Evolutionary conservation across 2,888 invertebrate genomes (phyloP).

Genomic region (Melanostoma scalare): DNA sequence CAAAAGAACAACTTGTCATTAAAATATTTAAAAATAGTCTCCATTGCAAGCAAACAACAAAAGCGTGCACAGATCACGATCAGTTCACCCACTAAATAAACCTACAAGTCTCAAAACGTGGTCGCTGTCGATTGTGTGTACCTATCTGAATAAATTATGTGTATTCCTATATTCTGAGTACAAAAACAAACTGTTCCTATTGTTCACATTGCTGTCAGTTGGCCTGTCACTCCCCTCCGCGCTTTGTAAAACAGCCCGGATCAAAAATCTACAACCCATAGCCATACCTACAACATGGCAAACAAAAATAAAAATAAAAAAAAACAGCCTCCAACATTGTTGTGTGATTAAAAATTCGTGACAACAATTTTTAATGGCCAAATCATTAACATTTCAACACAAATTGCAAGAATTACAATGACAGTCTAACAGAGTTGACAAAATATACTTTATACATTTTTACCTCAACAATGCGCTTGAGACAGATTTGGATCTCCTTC

Average conservation of each 20-base stretch:
- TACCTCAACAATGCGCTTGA: conserved; percentile 22
- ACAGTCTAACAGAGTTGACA: conserved; percentile 46
- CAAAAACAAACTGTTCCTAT: conserved; percentile 28
- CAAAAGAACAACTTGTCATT: background rate
- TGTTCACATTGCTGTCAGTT: conserved; percentile 55
- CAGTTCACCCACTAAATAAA: conserved; percentile 64
- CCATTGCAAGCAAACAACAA: conserved; percentile 17
- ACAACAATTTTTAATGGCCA: conserved; percentile 64
- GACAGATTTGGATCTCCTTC: conserved; percentile 7
- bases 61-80: conserved; percentile 68
- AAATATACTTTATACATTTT: conserved; percentile 7
- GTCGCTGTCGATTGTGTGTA: conserved; percentile 27
- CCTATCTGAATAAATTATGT: conserved; percentile 54
- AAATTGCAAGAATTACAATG: conserved; percentile 54
- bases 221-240: conserved; percentile 48
- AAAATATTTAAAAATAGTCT: conserved; percentile 13
- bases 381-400: conserved; percentile 61
- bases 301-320: conserved; percentile 8
- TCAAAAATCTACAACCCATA: conserved; percentile 14
- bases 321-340: conserved; percentile 13
- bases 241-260: conserved; percentile 13
- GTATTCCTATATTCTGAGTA: background rate
- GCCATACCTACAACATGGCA: no score
- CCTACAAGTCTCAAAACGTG: conserved; percentile 55
- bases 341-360: conserved; percentile 55